These are phyloP conservation scores for Rhyacophila evoluta DNA, from an alignment of 2,888 invertebrate species.

Conservation along the genomic window DNA sequence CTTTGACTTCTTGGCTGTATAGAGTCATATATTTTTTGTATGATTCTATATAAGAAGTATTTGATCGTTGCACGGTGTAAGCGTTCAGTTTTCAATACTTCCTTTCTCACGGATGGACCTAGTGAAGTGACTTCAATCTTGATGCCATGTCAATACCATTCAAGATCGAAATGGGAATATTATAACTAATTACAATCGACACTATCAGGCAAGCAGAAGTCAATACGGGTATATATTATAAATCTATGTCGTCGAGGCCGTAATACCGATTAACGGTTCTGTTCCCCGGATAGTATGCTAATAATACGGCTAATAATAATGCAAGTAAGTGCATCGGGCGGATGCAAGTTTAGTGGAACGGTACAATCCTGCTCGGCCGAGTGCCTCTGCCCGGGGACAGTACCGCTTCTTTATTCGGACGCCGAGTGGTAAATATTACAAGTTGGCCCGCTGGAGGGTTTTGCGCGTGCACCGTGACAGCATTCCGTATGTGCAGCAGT, in stretches of 20 bases:
- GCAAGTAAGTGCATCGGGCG: slow-evolving; percentile 19
- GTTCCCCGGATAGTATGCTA: slow-evolving; percentile 11
- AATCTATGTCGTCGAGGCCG: slow-evolving; percentile 23
- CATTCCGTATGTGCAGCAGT: background rate
- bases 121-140: background rate
- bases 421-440: background rate
- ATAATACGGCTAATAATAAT: slow-evolving; percentile 16
- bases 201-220: background rate
- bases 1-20: too few relatives aligned
- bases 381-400: slow-evolving; percentile 13
- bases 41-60: too few relatives aligned
- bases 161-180: background rate
- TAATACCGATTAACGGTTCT: slow-evolving; percentile 42
- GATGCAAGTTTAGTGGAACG: slow-evolving; percentile 24
- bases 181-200: background rate
- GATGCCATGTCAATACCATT: background rate
- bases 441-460: background rate
- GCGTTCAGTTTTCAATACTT: too few relatives aligned
- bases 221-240: background rate
- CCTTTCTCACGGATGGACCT: background rate
- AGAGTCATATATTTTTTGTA: too few relatives aligned
- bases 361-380: slow-evolving; percentile 24
- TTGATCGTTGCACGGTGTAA: too few relatives aligned
- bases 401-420: background rate
- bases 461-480: background rate